Base-by-base conservation (phyloP, 2,797 vertebrate species). In the Sternarchorhynchus goeldii region DNA sequence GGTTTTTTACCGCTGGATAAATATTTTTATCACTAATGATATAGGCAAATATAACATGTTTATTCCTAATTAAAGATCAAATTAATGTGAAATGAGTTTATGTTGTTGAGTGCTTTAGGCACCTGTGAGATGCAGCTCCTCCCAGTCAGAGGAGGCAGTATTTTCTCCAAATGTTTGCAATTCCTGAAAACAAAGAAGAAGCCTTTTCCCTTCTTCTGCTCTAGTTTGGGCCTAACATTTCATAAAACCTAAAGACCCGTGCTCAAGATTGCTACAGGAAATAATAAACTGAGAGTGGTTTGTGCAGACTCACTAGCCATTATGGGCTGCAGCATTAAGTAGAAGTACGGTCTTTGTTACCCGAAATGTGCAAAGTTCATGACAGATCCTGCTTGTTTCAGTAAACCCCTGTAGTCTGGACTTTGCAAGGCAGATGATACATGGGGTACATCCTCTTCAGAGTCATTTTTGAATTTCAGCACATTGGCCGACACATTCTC, bases 61-160 rank as follows among this genome's bases (percentile, higher is more conserved):
- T 39, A 76, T 69, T 50, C 32, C 32, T 12, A 58, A 45, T 55
- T 55, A n/a, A 62, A 64, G 34, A 69, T 25, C 32, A 68, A 57
- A 70, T 63, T 57, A 68, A 74, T 45, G 63, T 45, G 25, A 76
- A 76, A 60, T 31, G 57, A 31, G n/a, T 60, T 34, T 66, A 72
- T 66, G 16, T 65, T 39, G 74, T n/a, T 29, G n/a, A 29, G 16
- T 69, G 67, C 68, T 69, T 64, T 25, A 34, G 55, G 55, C 70
- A 25, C 53, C 55, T 66, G 58, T 36, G 60, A 79, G 31, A 32
- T n/a, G 41, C 50, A 2, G 8, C 21, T 76, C 53, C 59, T 55
- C 31, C 63, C 39, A 32, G 67, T 80, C 59, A 56, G 8, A 75
- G 65, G 41, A 31, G 41, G 78, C 78, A 66, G 17, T 69, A 56